Evolutionary conservation across 2,888 invertebrate genomes (phyloP).

Genomic region (Urechis unicinctus): DNA sequence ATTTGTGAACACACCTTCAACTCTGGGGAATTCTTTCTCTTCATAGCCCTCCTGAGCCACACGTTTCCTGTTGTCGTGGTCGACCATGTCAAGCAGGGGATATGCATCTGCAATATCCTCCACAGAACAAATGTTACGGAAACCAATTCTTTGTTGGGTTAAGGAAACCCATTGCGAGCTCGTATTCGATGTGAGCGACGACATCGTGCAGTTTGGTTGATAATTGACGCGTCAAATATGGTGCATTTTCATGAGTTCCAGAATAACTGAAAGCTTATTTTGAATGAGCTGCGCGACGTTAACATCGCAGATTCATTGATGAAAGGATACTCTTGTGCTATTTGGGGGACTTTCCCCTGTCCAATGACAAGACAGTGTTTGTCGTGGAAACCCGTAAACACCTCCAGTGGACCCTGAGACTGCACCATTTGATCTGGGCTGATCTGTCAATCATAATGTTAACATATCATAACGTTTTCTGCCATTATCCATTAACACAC

Average conservation of each 20-base stretch:
- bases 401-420: conserved; percentile 43
- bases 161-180: conserved; percentile 1
- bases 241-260: too few species aligned
- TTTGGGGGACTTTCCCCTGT: conserved; percentile 42
- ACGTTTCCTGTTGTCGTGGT: conserved; percentile 41
- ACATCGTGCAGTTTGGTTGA: neutral
- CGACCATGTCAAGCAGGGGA: conserved; percentile 49
- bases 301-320: neutral
- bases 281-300: too few species aligned
- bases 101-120: conserved; percentile 45
- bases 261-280: too few species aligned
- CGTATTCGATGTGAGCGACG: neutral
- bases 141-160: conserved; percentile 41
- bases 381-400: conserved; percentile 40
- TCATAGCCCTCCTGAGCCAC: conserved; percentile 19
- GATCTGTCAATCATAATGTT: conserved; percentile 27
- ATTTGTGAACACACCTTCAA: neutral
- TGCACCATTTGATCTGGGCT: conserved; percentile 44
- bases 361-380: conserved; percentile 47
- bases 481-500: neutral
- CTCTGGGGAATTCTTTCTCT: neutral
- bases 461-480: neutral
- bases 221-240: too few species aligned
- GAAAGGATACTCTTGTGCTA: conserved; percentile 49
- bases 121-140: conserved; percentile 41